These are phyloP conservation scores for Tenualosa thibaudeaui DNA, from an alignment of 2,797 vertebrate genomes.

Conservation along the genomic window DNA sequence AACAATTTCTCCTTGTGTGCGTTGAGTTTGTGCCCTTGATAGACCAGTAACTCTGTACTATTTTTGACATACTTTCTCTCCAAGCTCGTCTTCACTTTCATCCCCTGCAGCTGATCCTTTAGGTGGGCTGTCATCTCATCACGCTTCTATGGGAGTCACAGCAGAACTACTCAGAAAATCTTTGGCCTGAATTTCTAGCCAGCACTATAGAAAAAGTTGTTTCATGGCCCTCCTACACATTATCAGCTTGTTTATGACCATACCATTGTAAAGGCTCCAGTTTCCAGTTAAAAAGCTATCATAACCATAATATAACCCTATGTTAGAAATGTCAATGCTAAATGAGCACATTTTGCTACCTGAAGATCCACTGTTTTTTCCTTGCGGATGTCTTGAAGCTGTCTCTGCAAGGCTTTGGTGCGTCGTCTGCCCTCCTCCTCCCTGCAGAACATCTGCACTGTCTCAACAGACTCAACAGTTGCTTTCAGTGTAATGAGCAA, in stretches of 20 bases:
- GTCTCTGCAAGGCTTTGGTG: slow-evolving; percentile 69
- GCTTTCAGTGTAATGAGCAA: no score
- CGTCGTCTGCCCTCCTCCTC: slow-evolving; percentile 72
- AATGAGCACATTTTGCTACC: slow-evolving; percentile 62
- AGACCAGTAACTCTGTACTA: slow-evolving; percentile 69
- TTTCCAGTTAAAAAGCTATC: background rate
- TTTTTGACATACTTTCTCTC: slow-evolving; percentile 70
- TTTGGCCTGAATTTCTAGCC: no score
- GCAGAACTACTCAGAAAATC: background rate
- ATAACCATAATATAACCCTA: background rate
- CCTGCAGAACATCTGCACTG: slow-evolving; percentile 53
- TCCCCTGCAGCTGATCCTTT: slow-evolving; percentile 71
- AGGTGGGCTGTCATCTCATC: slow-evolving; percentile 67
- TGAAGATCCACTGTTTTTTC: slow-evolving; percentile 71
- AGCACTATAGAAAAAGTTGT: no score
- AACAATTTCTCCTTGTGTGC: slow-evolving; percentile 66
- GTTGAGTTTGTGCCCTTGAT: slow-evolving; percentile 72
- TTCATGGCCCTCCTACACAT: no score
- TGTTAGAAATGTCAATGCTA: background rate
- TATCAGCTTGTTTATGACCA: background rate
- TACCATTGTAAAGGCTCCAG: background rate
- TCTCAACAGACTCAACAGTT: background rate
- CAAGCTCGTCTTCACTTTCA: slow-evolving; percentile 67
- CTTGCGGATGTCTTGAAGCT: slow-evolving; percentile 71
- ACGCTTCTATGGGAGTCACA: slow-evolving; percentile 59